Evolutionary conservation across 2,888 invertebrate genomes (phyloP).

Genomic region (Brenthis hecate): DNA sequence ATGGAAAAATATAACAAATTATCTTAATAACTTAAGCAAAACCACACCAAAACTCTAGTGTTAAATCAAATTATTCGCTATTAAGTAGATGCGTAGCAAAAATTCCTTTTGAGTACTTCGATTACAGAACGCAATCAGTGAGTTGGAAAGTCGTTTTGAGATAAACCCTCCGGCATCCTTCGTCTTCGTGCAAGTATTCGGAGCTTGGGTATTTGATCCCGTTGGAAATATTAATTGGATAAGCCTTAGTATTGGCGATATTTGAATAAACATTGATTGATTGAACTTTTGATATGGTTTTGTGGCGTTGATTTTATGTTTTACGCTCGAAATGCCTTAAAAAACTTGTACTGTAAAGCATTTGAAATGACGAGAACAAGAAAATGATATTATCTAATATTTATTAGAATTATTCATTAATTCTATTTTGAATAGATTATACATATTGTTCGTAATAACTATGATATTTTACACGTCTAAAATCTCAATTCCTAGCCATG

Average conservation of each 20-base stretch:
- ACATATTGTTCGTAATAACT: no score
- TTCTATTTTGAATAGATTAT: no score
- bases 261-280: constrained; percentile 18
- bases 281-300: background rate
- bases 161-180: constrained; percentile 24
- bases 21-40: background rate
- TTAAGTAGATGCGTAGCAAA: constrained; percentile 18
- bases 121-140: constrained; percentile 23
- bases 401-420: no score
- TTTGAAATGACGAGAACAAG: no score
- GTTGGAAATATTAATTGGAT: constrained; percentile 66
- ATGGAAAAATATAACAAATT: no score
- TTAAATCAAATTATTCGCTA: constrained; percentile 5
- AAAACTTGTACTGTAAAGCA: no score
- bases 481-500: no score
- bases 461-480: no score
- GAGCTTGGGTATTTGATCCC: constrained; percentile 63
- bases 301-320: background rate
- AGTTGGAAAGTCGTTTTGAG: constrained; percentile 24
- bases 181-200: constrained; percentile 68
- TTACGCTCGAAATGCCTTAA: no score
- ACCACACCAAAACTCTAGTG: background rate
- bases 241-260: constrained; percentile 50
- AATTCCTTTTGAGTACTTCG: constrained; percentile 19
- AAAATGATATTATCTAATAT: no score